Conservation (phyloP, 35 echinoderm and acorn worm species). For the Lytechinus pictus region DNA sequence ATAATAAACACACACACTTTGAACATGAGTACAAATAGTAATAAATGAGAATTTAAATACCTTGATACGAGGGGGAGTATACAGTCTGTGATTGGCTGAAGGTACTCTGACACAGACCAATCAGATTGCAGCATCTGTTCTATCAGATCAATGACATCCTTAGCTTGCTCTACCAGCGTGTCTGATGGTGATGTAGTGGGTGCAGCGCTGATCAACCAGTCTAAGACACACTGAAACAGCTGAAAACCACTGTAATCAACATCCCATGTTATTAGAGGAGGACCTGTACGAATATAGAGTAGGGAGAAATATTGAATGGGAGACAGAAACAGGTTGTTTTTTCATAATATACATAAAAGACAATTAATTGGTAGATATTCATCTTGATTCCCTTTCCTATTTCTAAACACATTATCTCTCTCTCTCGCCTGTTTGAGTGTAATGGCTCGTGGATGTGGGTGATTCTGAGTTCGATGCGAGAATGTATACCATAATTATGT, state of each 20-base stretch:
- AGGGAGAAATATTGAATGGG: too few relatives aligned
- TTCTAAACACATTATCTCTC: too few relatives aligned
- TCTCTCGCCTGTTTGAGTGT: too few relatives aligned
- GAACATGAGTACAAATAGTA: background rate
- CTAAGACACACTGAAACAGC: conserved; percentile 81
- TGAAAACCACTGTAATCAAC: conserved; percentile 82
- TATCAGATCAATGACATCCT: conserved; percentile 71
- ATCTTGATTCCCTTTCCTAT: too few relatives aligned
- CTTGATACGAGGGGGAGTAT: conserved; percentile 61
- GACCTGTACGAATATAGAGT: conserved; percentile 46
- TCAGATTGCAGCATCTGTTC: conserved; percentile 81
- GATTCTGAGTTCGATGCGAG: too few relatives aligned
- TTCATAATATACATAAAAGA: too few relatives aligned
- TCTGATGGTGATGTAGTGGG: conserved; percentile 51
- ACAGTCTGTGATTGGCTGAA: conserved; percentile 89
- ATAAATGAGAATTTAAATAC: background rate
- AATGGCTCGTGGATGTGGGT: too few relatives aligned
- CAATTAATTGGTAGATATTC: too few relatives aligned
- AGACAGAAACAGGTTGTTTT: background rate
- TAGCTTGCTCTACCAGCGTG: conserved; percentile 64
- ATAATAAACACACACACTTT: too few relatives aligned
- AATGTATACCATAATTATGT: too few relatives aligned
- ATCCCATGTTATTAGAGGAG: conserved; percentile 88
- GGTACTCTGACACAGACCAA: conserved; percentile 71
- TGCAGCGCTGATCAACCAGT: conserved; percentile 70